phyloP scores from a whole-genome alignment of 35 echinoderm and acorn worm genomes.

The Amphiura filiformis region DNA sequence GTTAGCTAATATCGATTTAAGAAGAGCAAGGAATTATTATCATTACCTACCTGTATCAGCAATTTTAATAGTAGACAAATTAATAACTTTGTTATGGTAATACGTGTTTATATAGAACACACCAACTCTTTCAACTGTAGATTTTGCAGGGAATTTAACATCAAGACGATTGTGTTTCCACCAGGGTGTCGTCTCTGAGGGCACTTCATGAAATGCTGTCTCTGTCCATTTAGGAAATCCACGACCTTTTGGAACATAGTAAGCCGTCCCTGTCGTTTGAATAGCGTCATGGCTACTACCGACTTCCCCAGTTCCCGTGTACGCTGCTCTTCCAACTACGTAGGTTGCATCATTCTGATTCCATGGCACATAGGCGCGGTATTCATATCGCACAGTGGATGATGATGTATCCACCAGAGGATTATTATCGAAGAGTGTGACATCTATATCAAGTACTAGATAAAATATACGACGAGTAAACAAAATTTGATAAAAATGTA shows the following conservation, averaged over 20 bases:
- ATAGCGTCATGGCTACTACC: background rate
- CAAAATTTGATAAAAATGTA: no score
- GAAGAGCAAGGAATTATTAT: no score
- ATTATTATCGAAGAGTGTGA: background rate
- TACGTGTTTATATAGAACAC: background rate
- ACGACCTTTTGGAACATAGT: background rate
- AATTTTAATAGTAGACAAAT: background rate
- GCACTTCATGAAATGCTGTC: background rate
- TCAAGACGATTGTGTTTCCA: background rate
- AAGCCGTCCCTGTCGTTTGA: background rate
- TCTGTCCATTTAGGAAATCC: background rate
- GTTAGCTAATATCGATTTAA: no score
- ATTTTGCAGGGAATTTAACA: background rate
- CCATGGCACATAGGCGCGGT: background rate
- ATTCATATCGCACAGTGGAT: background rate
- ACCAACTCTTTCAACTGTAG: background rate
- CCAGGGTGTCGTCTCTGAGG: background rate
- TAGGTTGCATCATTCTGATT: background rate
- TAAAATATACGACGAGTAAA: background rate
- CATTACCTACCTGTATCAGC: background rate
- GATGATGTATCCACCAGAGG: background rate
- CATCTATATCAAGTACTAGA: background rate
- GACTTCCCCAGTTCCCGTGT: background rate
- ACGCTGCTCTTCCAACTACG: background rate
- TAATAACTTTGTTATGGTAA: background rate